phyloP scores from a whole-genome alignment of 2,888 invertebrate species.

The Pollenia amentaria region DNA sequence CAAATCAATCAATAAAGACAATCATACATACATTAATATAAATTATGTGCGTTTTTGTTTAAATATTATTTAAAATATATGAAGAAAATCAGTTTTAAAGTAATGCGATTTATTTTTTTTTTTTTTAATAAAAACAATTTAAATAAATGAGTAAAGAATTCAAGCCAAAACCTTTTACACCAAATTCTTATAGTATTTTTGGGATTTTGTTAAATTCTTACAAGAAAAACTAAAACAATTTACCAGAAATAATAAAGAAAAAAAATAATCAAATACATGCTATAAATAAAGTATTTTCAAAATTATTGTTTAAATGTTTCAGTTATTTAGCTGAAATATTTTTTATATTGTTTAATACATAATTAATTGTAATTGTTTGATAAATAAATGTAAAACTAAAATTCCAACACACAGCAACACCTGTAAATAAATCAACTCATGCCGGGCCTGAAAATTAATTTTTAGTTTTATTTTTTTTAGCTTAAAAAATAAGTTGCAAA shows the following conservation, averaged over 20 bases:
- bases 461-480: neutral
- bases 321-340: constrained; percentile 57
- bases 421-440: constrained; percentile 69
- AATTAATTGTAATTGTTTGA: constrained; percentile 46
- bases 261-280: constrained; percentile 58
- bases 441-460: constrained; percentile 19
- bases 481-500: neutral
- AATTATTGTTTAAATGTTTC: constrained; percentile 29
- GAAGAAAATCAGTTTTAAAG: constrained; percentile 29
- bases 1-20: constrained; percentile 37
- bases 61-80: constrained; percentile 46
- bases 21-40: constrained; percentile 32
- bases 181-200: constrained; percentile 1
- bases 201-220: constrained; percentile 6
- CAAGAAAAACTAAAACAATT: constrained; percentile 46
- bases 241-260: constrained; percentile 27
- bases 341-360: constrained; percentile 44
- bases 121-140: constrained; percentile 1
- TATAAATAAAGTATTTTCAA: constrained; percentile 47
- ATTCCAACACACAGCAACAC: constrained; percentile 77
- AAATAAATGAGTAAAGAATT: constrained; percentile 39
- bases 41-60: constrained; percentile 53
- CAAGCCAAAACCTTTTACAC: constrained; percentile 64
- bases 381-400: constrained; percentile 63
- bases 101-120: constrained; percentile 44